phyloP scores from a whole-genome alignment of 2,797 vertebrate species.

The Lithobates pipiens region DNA sequence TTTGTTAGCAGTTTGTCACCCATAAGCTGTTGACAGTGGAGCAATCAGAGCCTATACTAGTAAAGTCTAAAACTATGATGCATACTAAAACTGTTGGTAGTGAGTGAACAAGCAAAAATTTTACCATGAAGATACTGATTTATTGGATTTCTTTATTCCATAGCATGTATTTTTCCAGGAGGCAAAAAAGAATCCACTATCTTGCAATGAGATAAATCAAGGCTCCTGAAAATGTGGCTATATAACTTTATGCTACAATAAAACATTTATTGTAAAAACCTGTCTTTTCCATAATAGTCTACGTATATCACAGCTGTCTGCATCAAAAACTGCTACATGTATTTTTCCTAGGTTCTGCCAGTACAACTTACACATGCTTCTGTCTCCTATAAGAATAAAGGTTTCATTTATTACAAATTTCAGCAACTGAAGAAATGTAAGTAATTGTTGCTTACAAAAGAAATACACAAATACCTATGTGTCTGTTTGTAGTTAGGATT shows the following conservation, averaged over 20 bases:
- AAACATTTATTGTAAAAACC: constrained; percentile 49
- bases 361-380: background rate
- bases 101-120: background rate
- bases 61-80: background rate
- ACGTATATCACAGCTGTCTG: constrained; percentile 22
- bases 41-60: background rate
- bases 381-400: background rate
- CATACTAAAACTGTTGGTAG: background rate
- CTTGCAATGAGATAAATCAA: constrained; percentile 26
- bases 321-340: constrained; percentile 1
- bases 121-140: background rate
- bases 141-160: background rate
- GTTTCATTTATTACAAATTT: background rate
- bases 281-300: constrained; percentile 42
- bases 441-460: background rate
- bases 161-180: background rate
- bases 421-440: background rate
- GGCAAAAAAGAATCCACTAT: constrained; percentile 4
- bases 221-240: constrained; percentile 8
- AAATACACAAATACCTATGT: too few species aligned
- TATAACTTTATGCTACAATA: constrained; percentile 53
- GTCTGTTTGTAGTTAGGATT: too few species aligned
- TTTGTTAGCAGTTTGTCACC: background rate
- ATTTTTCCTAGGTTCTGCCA: background rate
- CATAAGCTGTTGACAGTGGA: constrained; percentile 8